These are phyloP conservation scores for Menidia menidia DNA, from an alignment of 2,797 vertebrate genomes.

Conservation along the genomic window DNA sequence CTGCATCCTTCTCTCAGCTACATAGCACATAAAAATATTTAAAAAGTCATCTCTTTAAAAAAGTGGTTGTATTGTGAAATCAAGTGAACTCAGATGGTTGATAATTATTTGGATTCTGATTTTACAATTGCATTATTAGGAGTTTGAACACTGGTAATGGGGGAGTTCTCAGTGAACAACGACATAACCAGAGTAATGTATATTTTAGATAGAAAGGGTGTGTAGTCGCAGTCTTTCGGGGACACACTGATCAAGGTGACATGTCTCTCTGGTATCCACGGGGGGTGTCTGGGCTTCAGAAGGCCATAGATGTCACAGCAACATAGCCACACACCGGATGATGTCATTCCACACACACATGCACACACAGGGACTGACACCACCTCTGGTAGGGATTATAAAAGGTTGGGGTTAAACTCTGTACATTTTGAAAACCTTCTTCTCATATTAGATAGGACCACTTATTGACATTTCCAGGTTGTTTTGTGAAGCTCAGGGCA, in stretches of 20 bases:
- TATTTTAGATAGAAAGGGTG: conserved; percentile 16
- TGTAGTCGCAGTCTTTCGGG: conserved; percentile 33
- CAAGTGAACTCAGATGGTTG: background rate
- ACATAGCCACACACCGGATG: conserved; percentile 44
- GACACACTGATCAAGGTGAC: conserved; percentile 71
- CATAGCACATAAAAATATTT: too few relatives aligned
- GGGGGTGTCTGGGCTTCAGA: conserved; percentile 70
- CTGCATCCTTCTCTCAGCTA: too few relatives aligned
- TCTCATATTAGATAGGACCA: background rate
- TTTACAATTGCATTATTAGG: background rate
- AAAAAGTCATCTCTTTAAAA: too few relatives aligned
- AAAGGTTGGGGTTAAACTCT: conserved; percentile 33
- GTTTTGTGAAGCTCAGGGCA: too few relatives aligned
- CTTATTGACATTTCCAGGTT: too few relatives aligned
- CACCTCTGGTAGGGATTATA: conserved; percentile 11
- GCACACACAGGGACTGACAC: conserved; percentile 10
- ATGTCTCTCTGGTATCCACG: conserved; percentile 63
- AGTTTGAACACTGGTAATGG: background rate
- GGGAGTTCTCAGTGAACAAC: background rate
- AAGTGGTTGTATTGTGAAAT: too few relatives aligned
- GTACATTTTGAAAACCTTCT: background rate
- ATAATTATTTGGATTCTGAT: background rate
- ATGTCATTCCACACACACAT: conserved; percentile 47
- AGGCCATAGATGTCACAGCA: conserved; percentile 72
- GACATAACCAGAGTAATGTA: background rate